Base-by-base conservation (phyloP, 2,888 invertebrate genomes). In the Aplocera efformata region DNA sequence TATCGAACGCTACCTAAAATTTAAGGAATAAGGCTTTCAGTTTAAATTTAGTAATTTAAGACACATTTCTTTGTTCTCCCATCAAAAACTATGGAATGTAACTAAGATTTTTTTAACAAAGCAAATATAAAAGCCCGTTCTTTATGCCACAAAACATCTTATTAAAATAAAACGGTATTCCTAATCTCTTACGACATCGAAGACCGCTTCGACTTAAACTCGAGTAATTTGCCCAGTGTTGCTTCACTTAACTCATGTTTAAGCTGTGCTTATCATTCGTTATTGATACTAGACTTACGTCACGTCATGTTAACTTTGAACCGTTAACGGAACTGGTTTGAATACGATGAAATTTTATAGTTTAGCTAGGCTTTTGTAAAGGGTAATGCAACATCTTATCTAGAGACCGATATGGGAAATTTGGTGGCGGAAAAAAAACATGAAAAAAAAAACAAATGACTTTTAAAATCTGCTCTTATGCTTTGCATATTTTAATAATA, bases 261-360 rank as follows among this genome's bases (percentile, higher is more conserved):
- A 50, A 47, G 41, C 47, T 50, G 24, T 13, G 36, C 48, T 50
- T 54, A 54, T 54, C 51, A 48, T 41, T 47, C 30, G 48, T 47
- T 38, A 50, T 47, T 50, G 50, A 51, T 54, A 54, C 41, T 37
- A 25, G 35, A 30, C 34, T 49, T 45, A 54, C 49, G 50, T 49
- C 53, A 50, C 13, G 7, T 36, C 27, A 32, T 36, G 47, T 45
- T 50, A 44, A 48, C 42, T 48, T 37, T 49, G 51, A 49, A 54
- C 54, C 54, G 54, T 45, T 54, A 49, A 35, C 21, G n/a, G 34
- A 42, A 49, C 54, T 31, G 34, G 54, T 49, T 48, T 22, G 4
- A 17, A 17, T 7, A n/a, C 35, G 25, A 32, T 32, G 6, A n/a
- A 40, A 40, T 36, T 40, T 37, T 10, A 1, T 26, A 24, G 32